Evolutionary conservation across 2,113 vertebrate species (phyloP), one percentile per base, ranked within the genome.

Genomic region (Cyprinodon variegatus): DNA sequence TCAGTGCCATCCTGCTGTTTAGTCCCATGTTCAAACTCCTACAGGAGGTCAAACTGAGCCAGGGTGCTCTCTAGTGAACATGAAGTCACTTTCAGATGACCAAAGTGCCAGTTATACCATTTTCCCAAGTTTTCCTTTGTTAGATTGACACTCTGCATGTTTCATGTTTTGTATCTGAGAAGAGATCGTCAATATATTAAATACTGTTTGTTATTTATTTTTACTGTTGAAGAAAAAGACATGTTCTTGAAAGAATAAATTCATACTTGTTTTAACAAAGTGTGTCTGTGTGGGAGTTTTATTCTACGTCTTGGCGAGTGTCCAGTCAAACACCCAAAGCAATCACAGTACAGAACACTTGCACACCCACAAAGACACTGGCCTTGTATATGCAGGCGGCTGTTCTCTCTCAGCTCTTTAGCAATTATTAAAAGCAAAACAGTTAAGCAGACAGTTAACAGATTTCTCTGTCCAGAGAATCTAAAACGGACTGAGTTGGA

Each of bases 61-160:
- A 0, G 29, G 91, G 92, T 92, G 90, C 88, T 92, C 91, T 89
- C 78, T 81, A 88, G 90, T 87, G 76, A 83, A 82, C 78, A 78
- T 76, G 76, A 86, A 74, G 83, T 87, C 78, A 70, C 88, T 90
- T 79, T 89, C 70, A 89, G 90, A 91, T 29, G 84, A 92, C 90
- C 89, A 88, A 94, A 91, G 91, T 88, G 85, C 86, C 89, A 91
- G 86, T 91, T 89, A 84, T 91, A 86, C 85, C 90, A 89, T 81
- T 83, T 50, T n/a, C 81, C 78, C 61, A 68, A 20, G 38, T 45
- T 61, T 41, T 61, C 66, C 36, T 61, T 66, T 69, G 81, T 64
- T 3, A 20, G 11, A 76, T 43, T 64, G 61, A 79, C 75, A 59
- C 29, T 76, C 76, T 84, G 76, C 70, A 78, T 59, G 74, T 88